Evolutionary conservation across 2,888 invertebrate genomes (phyloP), one percentile per base, ranked within the genome.

Genomic region (Eupithecia pulchellata): DNA sequence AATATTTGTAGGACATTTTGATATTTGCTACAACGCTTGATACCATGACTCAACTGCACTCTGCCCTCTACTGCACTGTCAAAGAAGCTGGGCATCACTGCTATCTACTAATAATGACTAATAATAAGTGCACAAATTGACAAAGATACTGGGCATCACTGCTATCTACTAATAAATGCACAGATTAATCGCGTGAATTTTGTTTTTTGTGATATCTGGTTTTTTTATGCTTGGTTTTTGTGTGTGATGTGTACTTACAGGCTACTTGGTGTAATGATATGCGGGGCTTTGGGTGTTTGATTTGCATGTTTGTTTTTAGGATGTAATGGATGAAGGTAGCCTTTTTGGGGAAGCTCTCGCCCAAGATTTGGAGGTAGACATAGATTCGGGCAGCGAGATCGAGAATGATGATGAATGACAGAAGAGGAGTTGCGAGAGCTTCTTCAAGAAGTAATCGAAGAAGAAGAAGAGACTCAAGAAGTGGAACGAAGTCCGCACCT

Each of bases 241-340:
- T 27, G 4, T 55, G 11, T 52, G 25, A 25, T 52, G 25, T 52
- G 25, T 52, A 52, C 52, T 25, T 52, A 52, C 52, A 4, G 25
- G 52, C 52, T 52, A 52, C 25, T 52, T 52, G 52, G 25, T 52
- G 25, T 52, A 25, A 20, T 52, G 52, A 25, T 52, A 52, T 52
- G 52, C 25, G 52, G 25, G 52, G 25, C 52, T 52, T 52, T 52
- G 25, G 20, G 52, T 52, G 52, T 52, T 52, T 52, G 52, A 52
- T 52, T 52, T 52, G 52, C 52, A 52, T 52, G 52, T 52, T 52
- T 52, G 25, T 52, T 52, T 52, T 52, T 52, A 52, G 52, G 52
- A 52, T 52, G 52, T 47, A 47, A 52, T 52, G 52, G 52, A 52
- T 52, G 52, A 52, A 52, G 25, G 52, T 9, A 52, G n/a, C 47